Evolutionary conservation across 2,113 vertebrate genomes (phyloP).

Genomic region (Pollimyrus isidori): DNA sequence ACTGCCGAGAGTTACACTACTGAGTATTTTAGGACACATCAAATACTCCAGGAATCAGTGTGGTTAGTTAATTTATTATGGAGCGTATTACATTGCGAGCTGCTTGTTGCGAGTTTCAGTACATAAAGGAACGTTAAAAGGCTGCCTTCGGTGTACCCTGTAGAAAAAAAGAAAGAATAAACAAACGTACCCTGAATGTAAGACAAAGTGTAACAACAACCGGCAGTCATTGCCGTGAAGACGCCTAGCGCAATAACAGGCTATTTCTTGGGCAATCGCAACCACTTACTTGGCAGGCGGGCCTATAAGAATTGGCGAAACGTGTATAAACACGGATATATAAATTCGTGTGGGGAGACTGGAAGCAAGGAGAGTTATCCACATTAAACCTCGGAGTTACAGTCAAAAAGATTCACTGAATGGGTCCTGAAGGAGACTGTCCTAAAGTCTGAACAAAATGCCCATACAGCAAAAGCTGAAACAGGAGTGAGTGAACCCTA

Average conservation of each 20-base stretch:
- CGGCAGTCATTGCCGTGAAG: background rate
- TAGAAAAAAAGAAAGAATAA: background rate
- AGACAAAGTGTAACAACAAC: background rate
- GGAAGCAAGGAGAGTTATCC: background rate
- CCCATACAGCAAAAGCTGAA: background rate
- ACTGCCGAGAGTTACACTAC: background rate
- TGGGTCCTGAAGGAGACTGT: background rate
- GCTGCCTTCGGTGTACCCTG: background rate
- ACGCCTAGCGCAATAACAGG: background rate
- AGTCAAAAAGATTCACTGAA: background rate
- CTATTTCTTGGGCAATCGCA: background rate
- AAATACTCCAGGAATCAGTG: constrained; percentile 16
- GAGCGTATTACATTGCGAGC: background rate
- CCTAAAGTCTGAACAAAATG: background rate
- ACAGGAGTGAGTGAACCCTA: background rate
- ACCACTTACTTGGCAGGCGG: background rate
- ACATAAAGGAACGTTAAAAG: background rate
- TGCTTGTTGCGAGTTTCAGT: background rate
- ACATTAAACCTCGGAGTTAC: background rate
- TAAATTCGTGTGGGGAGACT: background rate
- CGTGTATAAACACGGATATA: background rate
- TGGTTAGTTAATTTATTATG: constrained; percentile 23
- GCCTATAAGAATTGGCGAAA: background rate
- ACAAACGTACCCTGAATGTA: background rate
- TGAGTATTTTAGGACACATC: constrained; percentile 12